Evolutionary conservation across 2,888 invertebrate species (phyloP), one percentile per base, ranked within the genome.

Genomic region (Nebria salina): DNA sequence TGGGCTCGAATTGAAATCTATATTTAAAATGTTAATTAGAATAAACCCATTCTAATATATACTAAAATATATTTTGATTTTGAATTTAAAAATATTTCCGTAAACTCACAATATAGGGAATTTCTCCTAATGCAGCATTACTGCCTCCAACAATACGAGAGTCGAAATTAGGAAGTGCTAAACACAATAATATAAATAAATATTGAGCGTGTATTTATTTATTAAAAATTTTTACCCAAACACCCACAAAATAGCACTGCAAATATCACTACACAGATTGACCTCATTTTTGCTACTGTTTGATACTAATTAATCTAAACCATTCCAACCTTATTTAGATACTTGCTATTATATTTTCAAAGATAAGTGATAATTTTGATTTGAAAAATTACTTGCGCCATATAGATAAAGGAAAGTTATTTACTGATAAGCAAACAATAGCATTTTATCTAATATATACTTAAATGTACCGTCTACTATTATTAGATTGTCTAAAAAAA

Each of bases 101-200:
- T 66, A 7, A 54, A 25, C 83, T 83, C 82, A 85, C 85, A 13
- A 83, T 84, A 76, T 84, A 85, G 20, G 84, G 84, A 80, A 84
- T 82, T 83, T 85, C 84, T 26, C 84, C 85, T 25, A 79, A 77
- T 15, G 72, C 72, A 13, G 85, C 84, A 77, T 84, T 81, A 13
- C 82, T 83, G n/a, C 85, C 85, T 70, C 84, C 84, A 2, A 85
- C 85, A 72, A 85, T 84, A 25, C 81, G 83, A 5, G 20, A 43
- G 5, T 74, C 79, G n/a, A 75, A 20, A 15, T 25, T 25, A 6
- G 79, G 66, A 15, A 15, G 43, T 43, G 66, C 79, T 79, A 74
- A 79, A 74, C 66, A 74, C 3, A 79, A 66, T 34, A 34, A 34
- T 34, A 34, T 34, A 34, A 34, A 34, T 34, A 34, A 34, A 2